phyloP scores from a whole-genome alignment of 2,797 vertebrate genomes.

The Trachurus trachurus region DNA sequence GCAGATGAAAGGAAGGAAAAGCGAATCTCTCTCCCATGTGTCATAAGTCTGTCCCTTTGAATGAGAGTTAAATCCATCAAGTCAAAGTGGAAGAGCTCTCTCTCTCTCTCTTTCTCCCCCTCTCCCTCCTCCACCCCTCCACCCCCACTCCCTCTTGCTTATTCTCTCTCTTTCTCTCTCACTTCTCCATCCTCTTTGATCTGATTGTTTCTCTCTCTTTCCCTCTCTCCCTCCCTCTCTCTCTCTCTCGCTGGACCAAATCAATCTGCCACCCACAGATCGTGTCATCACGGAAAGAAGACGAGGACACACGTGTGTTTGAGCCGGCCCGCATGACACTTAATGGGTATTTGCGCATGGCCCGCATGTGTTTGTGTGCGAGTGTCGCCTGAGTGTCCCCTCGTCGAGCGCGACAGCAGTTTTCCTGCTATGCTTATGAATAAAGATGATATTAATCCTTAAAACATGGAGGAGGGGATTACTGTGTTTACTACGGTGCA shows the following conservation, averaged over 20 bases:
- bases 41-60: constrained; percentile 70
- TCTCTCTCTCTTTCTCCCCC: constrained; percentile 5
- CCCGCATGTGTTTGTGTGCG: constrained; percentile 1
- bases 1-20: constrained; percentile 70
- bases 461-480: constrained; percentile 76
- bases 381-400: constrained; percentile 39
- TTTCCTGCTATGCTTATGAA: constrained; percentile 67
- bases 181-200: constrained; percentile 65
- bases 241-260: constrained; percentile 58
- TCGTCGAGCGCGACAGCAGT: constrained; percentile 43
- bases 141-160: constrained; percentile 28
- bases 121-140: constrained; percentile 5
- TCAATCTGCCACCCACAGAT: constrained; percentile 75
- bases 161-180: constrained; percentile 46
- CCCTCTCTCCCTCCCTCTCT: constrained; percentile 46
- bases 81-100: constrained; percentile 63
- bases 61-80: constrained; percentile 82
- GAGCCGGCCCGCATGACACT: constrained; percentile 36
- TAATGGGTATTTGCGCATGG: constrained; percentile 34
- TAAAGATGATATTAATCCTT: constrained; percentile 81
- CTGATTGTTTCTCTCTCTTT: constrained; percentile 72
- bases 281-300: constrained; percentile 49
- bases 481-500: constrained; percentile 64
- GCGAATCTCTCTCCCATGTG: constrained; percentile 64
- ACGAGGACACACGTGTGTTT: constrained; percentile 53